These are phyloP conservation scores for Drosophila ambigua DNA, from an alignment of 1,140 invertebrate species.

Conservation along the genomic window DNA sequence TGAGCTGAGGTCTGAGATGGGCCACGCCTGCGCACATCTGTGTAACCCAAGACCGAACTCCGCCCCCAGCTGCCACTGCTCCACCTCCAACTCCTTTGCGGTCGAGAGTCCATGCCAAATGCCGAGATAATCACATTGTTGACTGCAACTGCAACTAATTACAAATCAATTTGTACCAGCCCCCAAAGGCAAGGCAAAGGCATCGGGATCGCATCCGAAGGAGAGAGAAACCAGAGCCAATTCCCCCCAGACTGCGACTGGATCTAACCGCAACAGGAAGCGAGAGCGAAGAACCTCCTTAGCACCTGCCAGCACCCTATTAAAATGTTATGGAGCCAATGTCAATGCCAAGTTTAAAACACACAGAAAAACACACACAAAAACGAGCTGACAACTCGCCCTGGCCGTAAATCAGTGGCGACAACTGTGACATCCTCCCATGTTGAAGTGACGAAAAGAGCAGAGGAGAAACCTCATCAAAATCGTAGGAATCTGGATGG, in stretches of 20 bases:
- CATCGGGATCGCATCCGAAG: constrained; percentile 3
- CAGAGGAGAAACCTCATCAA: constrained; percentile 36
- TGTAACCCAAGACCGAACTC: constrained; percentile 59
- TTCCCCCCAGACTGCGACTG: constrained; percentile 2
- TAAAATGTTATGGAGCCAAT: constrained; percentile 50
- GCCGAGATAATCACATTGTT: constrained; percentile 70
- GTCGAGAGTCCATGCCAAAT: constrained; percentile 42
- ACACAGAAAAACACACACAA: constrained; percentile 19
- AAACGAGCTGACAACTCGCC: constrained; percentile 27
- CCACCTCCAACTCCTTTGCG: constrained; percentile 11
- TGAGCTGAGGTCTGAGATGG: constrained; percentile 15
- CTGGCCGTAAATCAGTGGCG: constrained; percentile 58
- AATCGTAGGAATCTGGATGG: constrained; percentile 26
- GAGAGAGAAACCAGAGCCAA: constrained; percentile 7
- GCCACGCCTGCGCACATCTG: constrained; percentile 55
- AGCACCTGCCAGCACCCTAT: constrained; percentile 66
- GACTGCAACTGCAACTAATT: constrained; percentile 80
- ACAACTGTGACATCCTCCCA: constrained; percentile 33
- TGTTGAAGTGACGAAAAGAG: constrained; percentile 41
- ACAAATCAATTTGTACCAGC: constrained; percentile 78
- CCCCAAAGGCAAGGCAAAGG: constrained; percentile 42
- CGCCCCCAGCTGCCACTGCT: constrained; percentile 1
- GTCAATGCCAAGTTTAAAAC: constrained; percentile 38
- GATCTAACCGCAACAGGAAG: constrained; percentile 56
- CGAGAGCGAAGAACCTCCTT: constrained; percentile 32